Percentiles rank a stretch among this genome's conserved stretches.
phyloP scores from a whole-genome alignment of 2,888 invertebrate genomes.

The Polydrusus tereticollis region DNA sequence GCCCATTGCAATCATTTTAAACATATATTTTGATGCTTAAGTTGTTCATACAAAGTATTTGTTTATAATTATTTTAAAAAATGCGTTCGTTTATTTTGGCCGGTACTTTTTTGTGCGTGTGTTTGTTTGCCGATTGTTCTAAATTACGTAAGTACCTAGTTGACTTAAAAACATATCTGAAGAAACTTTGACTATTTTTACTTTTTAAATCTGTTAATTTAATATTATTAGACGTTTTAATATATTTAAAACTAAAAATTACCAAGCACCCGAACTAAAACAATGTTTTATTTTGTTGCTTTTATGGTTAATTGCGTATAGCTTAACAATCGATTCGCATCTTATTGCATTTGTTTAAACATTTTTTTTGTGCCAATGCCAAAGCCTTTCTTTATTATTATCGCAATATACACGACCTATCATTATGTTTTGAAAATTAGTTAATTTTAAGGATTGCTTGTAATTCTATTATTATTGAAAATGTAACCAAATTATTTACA shows the following conservation, averaged over 20 bases:
- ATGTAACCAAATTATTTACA: no score
- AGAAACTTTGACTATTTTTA: no score
- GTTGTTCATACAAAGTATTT: neutral
- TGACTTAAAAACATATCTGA: no score
- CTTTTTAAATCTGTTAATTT: no score
- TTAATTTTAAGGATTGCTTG: neutral
- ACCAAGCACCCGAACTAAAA: no score
- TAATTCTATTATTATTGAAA: no score
- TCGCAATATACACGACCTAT: neutral
- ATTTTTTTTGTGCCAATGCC: conserved; percentile 25
- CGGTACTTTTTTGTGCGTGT: conserved; percentile 1
- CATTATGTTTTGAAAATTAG: neutral
- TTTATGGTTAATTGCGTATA: no score
- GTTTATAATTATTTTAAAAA: neutral
- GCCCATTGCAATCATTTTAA: neutral
- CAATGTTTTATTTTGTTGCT: no score
- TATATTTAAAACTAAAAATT: no score
- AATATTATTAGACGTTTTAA: no score
- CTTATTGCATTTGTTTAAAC: neutral
- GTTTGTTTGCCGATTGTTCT: conserved; percentile 5
- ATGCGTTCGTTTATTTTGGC: conserved; percentile 2
- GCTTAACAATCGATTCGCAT: neutral
- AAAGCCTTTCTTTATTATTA: neutral
- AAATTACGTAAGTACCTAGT: conserved; percentile 36
- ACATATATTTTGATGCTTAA: neutral